Evolutionary conservation across 1,140 invertebrate genomes (phyloP).

Genomic region (Neodiprion lecontei): DNA sequence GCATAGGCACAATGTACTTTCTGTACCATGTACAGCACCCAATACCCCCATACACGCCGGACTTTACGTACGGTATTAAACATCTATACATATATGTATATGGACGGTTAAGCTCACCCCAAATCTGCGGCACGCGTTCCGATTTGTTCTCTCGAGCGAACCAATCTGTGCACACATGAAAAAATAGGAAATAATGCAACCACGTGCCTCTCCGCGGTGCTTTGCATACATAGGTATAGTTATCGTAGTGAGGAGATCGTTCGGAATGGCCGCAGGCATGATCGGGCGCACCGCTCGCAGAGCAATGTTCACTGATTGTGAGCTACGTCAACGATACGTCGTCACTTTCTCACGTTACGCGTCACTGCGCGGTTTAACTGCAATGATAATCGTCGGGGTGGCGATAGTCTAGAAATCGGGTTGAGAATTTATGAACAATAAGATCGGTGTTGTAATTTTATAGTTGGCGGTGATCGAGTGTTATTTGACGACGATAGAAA

Average conservation of each 20-base stretch:
- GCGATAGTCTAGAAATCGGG: no score
- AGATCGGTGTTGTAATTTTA: background rate
- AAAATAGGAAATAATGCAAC: background rate
- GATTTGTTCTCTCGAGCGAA: background rate
- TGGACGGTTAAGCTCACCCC: background rate
- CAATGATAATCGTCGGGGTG: background rate
- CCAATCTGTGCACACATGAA: background rate
- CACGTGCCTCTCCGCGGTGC: background rate
- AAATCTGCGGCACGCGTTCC: background rate
- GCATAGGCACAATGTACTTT: no score
- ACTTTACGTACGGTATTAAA: no score
- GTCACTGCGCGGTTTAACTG: slow-evolving; percentile 9
- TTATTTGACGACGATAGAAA: background rate
- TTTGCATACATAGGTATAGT: background rate
- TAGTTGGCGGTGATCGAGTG: background rate
- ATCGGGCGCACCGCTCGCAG: background rate
- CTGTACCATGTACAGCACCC: no score
- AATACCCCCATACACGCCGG: no score
- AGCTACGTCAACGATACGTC: slow-evolving; percentile 20
- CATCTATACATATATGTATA: background rate
- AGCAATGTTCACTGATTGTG: background rate
- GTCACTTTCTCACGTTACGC: slow-evolving; percentile 45
- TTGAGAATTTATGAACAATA: no score
- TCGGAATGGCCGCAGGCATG: slow-evolving; percentile 47
- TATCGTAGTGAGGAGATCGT: slow-evolving; percentile 28